Evolutionary conservation across 2,797 vertebrate species (phyloP), one percentile per base, ranked within the genome.

Genomic region (Martes flavigula): DNA sequence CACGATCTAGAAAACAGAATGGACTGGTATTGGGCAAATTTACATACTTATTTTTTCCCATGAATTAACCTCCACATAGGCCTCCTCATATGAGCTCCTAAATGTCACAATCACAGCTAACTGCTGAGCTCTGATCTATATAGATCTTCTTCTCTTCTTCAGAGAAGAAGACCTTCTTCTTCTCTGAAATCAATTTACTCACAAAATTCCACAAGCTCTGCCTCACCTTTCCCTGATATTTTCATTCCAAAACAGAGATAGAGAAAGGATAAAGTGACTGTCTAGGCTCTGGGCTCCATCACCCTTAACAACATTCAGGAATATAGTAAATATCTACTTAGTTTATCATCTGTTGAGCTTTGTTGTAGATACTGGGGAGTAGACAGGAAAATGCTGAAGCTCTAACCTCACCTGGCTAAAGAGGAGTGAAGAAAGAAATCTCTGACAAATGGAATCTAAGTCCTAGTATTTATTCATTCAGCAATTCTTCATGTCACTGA

Each of bases 191-290:
- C 32, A 23, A 40, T n/a, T 89, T 77, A 73, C 68, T 73, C 32
- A 18, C 4, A 9, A 46, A 56, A 56, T 35, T 81, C n/a, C 13
- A 4, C 25, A 17, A 14, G 30, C 0, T 43, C 35, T 56, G 46
- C 15, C 30, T 35, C 30, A 38, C 30, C 38, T 40, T 54, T n/a
- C 35, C 56, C 32, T 70, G 48, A 32, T 48, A 83, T 70, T 96
- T 92, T 48, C 60, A 89, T 51, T 79, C 78, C 83, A 96, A 94
- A 89, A 93, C 38, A 62, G 25, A 96, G 83, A 66, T 38, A 78
- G 23, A n/a, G 48, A 68, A 83, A 95, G 54, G 54, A 40, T 17
- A 46, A 56, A 35, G 30, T 54, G 68, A 90, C n/a, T 35, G 23
- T 23, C 46, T 35, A 72, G 48, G 48, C 77, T 38, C 38, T 11